Base-by-base conservation (phyloP, 2,888 invertebrate genomes). In the Aphodius sticticus region DNA sequence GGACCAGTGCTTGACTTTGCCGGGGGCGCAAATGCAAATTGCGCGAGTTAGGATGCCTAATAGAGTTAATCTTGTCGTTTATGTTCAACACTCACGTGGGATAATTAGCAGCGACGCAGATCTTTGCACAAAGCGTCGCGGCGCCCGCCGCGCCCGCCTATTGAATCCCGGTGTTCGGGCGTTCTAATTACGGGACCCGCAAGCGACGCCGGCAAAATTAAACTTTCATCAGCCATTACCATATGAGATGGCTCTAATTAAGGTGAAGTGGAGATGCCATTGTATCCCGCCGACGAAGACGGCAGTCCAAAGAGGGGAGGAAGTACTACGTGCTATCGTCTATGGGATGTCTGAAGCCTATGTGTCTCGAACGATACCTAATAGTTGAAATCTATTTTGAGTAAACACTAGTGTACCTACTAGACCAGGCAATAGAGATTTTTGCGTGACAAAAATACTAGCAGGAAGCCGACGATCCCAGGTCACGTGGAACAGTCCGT, bases 41-140 rank as follows among this genome's bases (percentile, higher is more conserved):
- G 88, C 87, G 85, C 86, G 87, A 88, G 88, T 88, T 88, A 87
- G 87, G 86, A 87, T 85, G 88, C 88, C 89, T 89, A 89, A 89
- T 89, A 89, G 89, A 87, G 86, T 88, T 89, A 89, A 89, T 89
- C 89, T 89, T 88, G 88, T 89, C 89, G 88, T 88, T 89, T 88
- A 89, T 88, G 89, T 89, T 89, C 88, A 87, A 89, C 89, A 89
- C 88, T 89, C 88, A 86, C 87, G 88, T 87, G 88, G 88, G 87
- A 88, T 88, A 89, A 88, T 88, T 88, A 88, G 88, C 87, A 86
- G 84, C 85, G 88, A 87, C 87, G 87, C 86, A 87, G 86, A 88
- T 88, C 83, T 84, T 81, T 77, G 82, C 82, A 83, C 82, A 78
- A 81, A 79, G 79, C 79, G 81, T 70, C 69, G 74, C 77, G 37